Percentiles rank a stretch among this genome's conserved stretches.
phyloP scores from a whole-genome alignment of 2,888 invertebrate genomes.

The Scaptomyza polygonia region DNA sequence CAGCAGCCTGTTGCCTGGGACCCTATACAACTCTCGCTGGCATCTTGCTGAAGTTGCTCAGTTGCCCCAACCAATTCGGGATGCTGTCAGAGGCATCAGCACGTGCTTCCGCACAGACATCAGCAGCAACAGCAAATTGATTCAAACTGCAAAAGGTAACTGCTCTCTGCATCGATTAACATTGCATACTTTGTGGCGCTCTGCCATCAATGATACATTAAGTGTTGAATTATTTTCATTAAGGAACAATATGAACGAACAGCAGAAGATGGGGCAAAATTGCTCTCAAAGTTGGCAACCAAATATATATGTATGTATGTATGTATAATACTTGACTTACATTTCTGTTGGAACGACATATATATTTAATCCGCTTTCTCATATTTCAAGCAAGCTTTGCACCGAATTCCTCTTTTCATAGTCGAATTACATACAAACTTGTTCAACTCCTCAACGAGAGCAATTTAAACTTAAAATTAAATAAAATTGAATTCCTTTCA shows the following conservation, averaged over 20 bases:
- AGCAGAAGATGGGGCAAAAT: background rate
- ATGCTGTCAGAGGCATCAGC: slow-evolving; percentile 20
- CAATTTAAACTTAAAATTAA: slow-evolving; percentile 6
- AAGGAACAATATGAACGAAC: background rate
- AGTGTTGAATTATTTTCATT: slow-evolving; percentile 9
- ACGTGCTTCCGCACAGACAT: slow-evolving; percentile 40
- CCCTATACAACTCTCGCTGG: slow-evolving; percentile 11
- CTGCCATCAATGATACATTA: slow-evolving; percentile 32
- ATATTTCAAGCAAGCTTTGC: slow-evolving; percentile 7
- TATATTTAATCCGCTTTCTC: slow-evolving; percentile 11
- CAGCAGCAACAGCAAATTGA: slow-evolving; percentile 38
- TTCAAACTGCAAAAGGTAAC: slow-evolving; percentile 39
- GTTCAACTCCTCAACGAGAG: slow-evolving; percentile 2
- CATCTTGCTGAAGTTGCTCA: slow-evolving; percentile 13
- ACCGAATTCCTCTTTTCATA: slow-evolving; percentile 2
- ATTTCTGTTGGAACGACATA: background rate
- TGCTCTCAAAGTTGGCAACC: background rate
- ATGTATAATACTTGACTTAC: background rate
- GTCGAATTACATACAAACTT: background rate
- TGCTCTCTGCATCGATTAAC: slow-evolving; percentile 15
- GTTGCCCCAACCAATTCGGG: slow-evolving; percentile 22
- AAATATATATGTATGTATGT: background rate
- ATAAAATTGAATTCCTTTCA: background rate
- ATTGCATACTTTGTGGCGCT: slow-evolving; percentile 44
- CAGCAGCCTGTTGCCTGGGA: slow-evolving; percentile 50